These are phyloP conservation scores for Acomys russatus DNA, from an alignment of 2,797 vertebrate species.

Conservation along the genomic window DNA sequence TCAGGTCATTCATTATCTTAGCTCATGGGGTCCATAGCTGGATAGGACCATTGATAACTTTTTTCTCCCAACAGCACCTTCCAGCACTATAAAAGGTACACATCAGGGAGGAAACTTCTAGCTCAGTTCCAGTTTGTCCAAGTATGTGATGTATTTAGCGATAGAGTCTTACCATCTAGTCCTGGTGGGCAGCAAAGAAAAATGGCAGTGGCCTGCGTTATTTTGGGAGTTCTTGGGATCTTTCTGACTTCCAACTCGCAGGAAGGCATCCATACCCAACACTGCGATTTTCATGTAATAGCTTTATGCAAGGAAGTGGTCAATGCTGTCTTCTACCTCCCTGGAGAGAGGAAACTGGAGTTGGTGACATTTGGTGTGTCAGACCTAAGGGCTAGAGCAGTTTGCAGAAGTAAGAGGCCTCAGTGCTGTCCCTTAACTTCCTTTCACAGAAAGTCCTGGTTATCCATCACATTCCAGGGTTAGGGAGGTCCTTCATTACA, in stretches of 20 bases:
- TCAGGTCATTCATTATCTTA: not conserved
- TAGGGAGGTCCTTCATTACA: not conserved
- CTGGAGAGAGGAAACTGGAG: not conserved
- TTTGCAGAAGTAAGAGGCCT: not conserved
- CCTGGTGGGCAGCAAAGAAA: not conserved
- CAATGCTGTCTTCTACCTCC: not conserved
- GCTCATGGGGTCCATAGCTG: not conserved
- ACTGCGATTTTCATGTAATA: not conserved
- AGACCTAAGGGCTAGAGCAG: not conserved
- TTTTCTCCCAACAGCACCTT: not conserved
- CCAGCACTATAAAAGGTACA: not conserved
- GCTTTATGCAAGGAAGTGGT: not conserved
- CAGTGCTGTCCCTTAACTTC: not conserved
- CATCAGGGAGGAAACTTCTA: not conserved
- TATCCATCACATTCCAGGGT: not conserved
- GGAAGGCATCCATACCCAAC: not conserved
- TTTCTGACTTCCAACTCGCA: not conserved
- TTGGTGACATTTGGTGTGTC: not conserved
- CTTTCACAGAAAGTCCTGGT: not conserved
- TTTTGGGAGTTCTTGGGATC: not conserved
- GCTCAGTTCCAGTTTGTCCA: not conserved
- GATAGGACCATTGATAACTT: not conserved
- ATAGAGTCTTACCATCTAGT: not conserved
- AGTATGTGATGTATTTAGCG: not conserved
- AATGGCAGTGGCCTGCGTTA: not conserved